Evolutionary conservation across 2,888 invertebrate species (phyloP).

Genomic region (Thymelicus lineola): DNA sequence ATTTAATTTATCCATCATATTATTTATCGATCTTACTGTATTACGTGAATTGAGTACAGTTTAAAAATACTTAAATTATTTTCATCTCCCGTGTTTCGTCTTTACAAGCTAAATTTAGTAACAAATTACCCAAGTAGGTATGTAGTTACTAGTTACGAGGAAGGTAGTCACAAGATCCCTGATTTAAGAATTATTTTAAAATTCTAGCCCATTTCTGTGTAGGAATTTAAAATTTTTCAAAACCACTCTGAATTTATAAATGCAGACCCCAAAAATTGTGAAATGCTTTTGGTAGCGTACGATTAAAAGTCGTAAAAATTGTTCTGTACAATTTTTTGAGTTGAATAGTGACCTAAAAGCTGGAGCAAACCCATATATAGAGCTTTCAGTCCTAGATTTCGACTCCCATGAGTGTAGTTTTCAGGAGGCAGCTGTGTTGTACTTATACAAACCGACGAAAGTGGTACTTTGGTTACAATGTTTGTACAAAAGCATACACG

Average conservation of each 20-base stretch:
- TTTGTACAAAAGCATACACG: neutral
- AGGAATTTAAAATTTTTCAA: neutral
- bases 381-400: conserved; percentile 27
- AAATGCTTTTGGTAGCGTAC: conserved; percentile 2
- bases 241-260: neutral
- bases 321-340: conserved; percentile 27
- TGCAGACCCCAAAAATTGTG: conserved; percentile 3
- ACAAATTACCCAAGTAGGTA: too few relatives aligned
- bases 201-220: neutral
- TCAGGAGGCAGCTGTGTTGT: conserved; percentile 8
- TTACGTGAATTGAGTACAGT: too few relatives aligned
- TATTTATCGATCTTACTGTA: too few relatives aligned
- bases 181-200: too few relatives aligned
- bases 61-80: too few relatives aligned
- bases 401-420: conserved; percentile 27
- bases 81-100: too few relatives aligned
- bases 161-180: too few relatives aligned
- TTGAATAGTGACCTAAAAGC: conserved; percentile 36
- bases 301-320: conserved; percentile 33
- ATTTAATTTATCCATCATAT: too few relatives aligned
- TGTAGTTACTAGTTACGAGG: too few relatives aligned
- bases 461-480: neutral
- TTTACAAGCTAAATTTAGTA: too few relatives aligned
- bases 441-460: neutral
- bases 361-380: conserved; percentile 15